Evolutionary conservation across 2,797 vertebrate genomes (phyloP).

Genomic region (Lutjanus argentimaculatus): DNA sequence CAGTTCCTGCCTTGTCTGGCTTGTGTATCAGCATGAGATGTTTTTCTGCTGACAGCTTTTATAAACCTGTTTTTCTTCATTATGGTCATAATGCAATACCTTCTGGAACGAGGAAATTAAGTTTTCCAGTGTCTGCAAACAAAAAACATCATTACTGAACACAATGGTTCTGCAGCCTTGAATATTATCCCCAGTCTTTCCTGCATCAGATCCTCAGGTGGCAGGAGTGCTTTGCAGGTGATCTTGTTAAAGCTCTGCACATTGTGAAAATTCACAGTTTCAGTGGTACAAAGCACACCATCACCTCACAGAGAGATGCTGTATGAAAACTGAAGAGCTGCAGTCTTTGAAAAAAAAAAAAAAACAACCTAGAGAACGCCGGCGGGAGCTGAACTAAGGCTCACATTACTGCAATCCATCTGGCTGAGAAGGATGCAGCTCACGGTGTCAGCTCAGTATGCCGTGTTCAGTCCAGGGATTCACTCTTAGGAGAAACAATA

Average conservation of each 20-base stretch:
- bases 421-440: background rate
- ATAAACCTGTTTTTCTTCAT: conserved; percentile 5
- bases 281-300: conserved; percentile 3
- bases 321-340: conserved; percentile 13
- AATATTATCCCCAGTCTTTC: conserved; percentile 9
- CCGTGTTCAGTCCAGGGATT: conserved; percentile 6
- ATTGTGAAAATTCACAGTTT: conserved; percentile 18
- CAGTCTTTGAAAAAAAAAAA: conserved; percentile 5
- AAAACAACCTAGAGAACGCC: conserved; percentile 7
- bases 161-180: background rate
- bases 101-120: conserved; percentile 5
- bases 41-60: background rate
- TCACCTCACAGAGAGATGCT: conserved; percentile 5
- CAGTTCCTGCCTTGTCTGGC: background rate
- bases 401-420: conserved; percentile 32
- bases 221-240: conserved; percentile 15
- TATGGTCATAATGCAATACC: background rate
- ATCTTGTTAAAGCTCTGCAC: conserved; percentile 23
- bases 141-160: background rate
- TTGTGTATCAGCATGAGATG: background rate
- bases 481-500: conserved; percentile 5
- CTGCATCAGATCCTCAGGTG: conserved; percentile 1
- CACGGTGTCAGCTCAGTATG: background rate
- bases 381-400: conserved; percentile 19
- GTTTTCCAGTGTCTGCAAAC: background rate